Percentiles rank a stretch among this genome's conserved stretches.
Evolutionary conservation across 2,113 vertebrate genomes (phyloP).

Genomic region (Oryzias melastigma): DNA sequence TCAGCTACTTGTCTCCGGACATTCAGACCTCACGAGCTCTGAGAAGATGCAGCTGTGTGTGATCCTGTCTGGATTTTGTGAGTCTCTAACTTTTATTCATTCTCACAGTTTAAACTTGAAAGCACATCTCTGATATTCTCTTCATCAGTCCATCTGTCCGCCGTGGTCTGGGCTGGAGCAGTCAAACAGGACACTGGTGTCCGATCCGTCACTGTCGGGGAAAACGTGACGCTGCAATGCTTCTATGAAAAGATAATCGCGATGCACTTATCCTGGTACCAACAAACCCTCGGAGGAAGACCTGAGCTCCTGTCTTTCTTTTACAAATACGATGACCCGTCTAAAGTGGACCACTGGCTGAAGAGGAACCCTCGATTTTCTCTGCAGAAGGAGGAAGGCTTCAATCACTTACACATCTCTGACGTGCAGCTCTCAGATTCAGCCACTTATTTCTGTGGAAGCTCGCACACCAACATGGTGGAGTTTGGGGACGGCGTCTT

Average conservation of each 20-base stretch:
- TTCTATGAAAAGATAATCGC: constrained; percentile 37
- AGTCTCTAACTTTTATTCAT: background rate
- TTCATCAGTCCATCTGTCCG: constrained; percentile 18
- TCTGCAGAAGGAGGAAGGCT: constrained; percentile 21
- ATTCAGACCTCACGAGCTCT: background rate
- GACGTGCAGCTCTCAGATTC: constrained; percentile 46
- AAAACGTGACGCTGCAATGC: constrained; percentile 53
- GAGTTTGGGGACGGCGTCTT: constrained; percentile 58
- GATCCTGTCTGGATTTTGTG: constrained; percentile 38
- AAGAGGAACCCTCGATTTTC: constrained; percentile 41
- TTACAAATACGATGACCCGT: constrained; percentile 47
- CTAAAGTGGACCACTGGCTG: constrained; percentile 28
- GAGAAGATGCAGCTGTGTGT: constrained; percentile 13
- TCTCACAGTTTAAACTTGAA: background rate
- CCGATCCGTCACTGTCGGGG: constrained; percentile 21
- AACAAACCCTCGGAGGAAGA: constrained; percentile 37
- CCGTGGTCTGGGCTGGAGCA: background rate
- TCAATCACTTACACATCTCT: constrained; percentile 53
- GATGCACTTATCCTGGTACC: constrained; percentile 71
- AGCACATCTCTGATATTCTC: background rate
- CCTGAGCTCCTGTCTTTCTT: constrained; percentile 51
- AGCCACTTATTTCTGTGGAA: constrained; percentile 66
- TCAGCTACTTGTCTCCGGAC: background rate
- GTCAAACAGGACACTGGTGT: constrained; percentile 38
- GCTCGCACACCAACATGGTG: constrained; percentile 56